Conservation (phyloP, 2,797 vertebrate species). For the Helarctos malayanus region DNA sequence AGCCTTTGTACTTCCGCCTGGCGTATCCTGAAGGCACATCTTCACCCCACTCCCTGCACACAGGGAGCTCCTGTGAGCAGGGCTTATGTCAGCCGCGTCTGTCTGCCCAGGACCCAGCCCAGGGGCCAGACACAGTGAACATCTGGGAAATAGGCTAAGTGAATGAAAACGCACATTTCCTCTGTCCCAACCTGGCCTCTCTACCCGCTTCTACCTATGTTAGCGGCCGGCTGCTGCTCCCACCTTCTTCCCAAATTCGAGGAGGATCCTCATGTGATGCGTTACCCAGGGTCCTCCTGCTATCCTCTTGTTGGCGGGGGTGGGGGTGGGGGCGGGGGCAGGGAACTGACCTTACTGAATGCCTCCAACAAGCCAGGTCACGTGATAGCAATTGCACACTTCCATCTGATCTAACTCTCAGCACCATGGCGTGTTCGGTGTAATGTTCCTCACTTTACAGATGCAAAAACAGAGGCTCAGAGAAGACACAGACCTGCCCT, state of each 20-base stretch:
- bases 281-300: neutral
- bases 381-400: neutral
- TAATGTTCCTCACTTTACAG: neutral
- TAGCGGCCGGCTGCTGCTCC: neutral
- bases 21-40: neutral
- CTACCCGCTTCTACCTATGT: neutral
- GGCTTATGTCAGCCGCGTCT: neutral
- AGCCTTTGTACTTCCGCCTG: neutral
- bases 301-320: neutral
- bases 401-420: neutral
- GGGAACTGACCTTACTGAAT: neutral
- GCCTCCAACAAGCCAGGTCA: neutral
- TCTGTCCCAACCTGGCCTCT: neutral
- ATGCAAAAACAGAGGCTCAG: neutral
- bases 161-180: neutral
- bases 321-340: accelerated
- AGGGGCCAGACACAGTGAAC: neutral
- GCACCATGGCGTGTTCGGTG: neutral
- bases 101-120: neutral
- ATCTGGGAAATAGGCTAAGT: neutral
- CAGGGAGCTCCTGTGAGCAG: neutral
- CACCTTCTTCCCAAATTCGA: neutral
- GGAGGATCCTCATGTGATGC: neutral
- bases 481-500: neutral
- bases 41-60: neutral